A percentile compares a stretch with the other conserved stretches of the same genome.
phyloP scores from a whole-genome alignment of 2,797 vertebrate genomes.

The Cyclopterus lumpus region DNA sequence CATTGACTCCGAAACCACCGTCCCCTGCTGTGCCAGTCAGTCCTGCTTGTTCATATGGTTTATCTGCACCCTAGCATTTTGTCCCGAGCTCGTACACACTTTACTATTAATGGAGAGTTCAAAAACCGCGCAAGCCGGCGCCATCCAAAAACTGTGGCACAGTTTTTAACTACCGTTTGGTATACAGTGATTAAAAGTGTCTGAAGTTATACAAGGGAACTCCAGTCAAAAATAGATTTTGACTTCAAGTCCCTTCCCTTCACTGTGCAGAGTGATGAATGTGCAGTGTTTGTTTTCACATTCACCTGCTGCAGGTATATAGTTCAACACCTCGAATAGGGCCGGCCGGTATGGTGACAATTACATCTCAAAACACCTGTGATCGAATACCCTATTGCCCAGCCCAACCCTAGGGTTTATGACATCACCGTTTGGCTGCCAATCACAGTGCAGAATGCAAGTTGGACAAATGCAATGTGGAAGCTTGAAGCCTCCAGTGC shows the following conservation, averaged over 20 bases:
- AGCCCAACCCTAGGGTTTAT: no score
- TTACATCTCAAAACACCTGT: no score
- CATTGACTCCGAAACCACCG: constrained; percentile 39
- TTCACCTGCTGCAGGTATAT: neutral
- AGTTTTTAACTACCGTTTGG: neutral
- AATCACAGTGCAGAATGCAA: no score
- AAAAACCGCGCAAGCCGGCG: constrained; percentile 21
- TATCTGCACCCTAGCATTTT: constrained; percentile 55
- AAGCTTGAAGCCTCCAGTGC: no score
- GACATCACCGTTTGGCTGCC: no score
- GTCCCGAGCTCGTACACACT: constrained; percentile 33
- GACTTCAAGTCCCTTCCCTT: neutral
- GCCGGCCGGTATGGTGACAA: neutral
- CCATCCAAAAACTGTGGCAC: neutral
- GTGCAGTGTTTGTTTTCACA: neutral
- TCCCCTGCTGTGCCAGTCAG: constrained; percentile 23
- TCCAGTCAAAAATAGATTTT: neutral
- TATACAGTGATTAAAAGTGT: neutral
- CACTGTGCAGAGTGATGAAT: neutral
- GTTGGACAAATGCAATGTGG: no score
- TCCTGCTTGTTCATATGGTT: constrained; percentile 54
- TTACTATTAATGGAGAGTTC: constrained; percentile 45
- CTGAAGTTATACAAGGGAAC: neutral
- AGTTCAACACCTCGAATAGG: neutral
- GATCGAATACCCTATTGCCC: no score